These are phyloP conservation scores for Spilarctia lutea DNA, from an alignment of 2,888 invertebrate species.

Conservation along the genomic window DNA sequence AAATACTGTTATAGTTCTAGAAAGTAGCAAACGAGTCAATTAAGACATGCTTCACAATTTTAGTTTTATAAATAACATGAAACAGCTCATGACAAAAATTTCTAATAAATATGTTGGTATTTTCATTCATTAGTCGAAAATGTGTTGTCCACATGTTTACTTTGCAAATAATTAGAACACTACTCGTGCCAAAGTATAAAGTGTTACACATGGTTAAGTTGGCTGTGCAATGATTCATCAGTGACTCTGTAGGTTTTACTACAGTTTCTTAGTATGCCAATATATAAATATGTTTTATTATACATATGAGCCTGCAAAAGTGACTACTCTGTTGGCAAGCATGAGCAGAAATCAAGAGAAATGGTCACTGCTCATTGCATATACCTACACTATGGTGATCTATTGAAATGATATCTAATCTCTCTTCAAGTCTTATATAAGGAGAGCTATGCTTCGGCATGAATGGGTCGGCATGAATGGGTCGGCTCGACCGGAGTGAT, in stretches of 20 bases:
- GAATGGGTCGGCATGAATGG: too few species aligned
- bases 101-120: constrained; percentile 7
- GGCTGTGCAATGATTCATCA: neutral
- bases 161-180: constrained; percentile 24
- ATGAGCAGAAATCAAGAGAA: too few species aligned
- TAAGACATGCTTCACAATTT: neutral
- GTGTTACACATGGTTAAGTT: neutral
- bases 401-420: too few species aligned
- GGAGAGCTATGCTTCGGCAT: too few species aligned
- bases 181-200: constrained; percentile 18
- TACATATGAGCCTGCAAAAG: too few species aligned
- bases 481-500: too few species aligned
- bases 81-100: constrained; percentile 17
- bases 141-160: constrained; percentile 44
- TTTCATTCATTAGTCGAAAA: constrained; percentile 30
- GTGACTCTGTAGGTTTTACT: neutral
- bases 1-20: neutral
- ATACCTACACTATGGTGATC: too few species aligned
- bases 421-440: too few species aligned
- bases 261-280: neutral
- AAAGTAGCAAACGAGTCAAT: neutral
- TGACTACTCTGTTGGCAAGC: too few species aligned
- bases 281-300: too few species aligned
- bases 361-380: too few species aligned
- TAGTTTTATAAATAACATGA: neutral